phyloP scores from a whole-genome alignment of 2,888 invertebrate genomes.

The Drosophila kambysellisi region DNA sequence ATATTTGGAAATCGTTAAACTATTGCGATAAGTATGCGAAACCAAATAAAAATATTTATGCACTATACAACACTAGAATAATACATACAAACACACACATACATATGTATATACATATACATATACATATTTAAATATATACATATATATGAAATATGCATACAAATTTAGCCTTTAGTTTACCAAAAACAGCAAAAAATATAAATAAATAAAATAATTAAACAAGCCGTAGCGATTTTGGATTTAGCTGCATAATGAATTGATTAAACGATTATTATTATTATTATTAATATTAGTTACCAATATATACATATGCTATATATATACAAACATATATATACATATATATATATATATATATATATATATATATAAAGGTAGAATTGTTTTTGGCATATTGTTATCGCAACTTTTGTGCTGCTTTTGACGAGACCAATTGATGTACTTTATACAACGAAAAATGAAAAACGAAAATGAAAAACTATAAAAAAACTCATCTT shows the following conservation, averaged over 20 bases:
- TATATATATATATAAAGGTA: constrained; percentile 55
- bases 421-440: constrained; percentile 81
- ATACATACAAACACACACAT: constrained; percentile 28
- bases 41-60: constrained; percentile 66
- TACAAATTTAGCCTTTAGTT: constrained; percentile 60
- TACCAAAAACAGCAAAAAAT: constrained; percentile 20
- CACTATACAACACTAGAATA: constrained; percentile 65
- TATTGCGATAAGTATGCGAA: constrained; percentile 74
- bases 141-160: constrained; percentile 31
- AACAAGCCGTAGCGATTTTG: constrained; percentile 73
- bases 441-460: constrained; percentile 80
- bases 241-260: constrained; percentile 76
- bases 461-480: constrained; percentile 45
- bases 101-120: constrained; percentile 33
- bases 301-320: constrained; percentile 55
- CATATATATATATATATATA: constrained; percentile 42
- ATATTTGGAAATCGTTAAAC: constrained; percentile 78
- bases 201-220: constrained; percentile 10
- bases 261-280: constrained; percentile 63
- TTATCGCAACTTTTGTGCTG: constrained; percentile 80
- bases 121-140: constrained; percentile 40
- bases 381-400: constrained; percentile 75
- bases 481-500: constrained; percentile 61
- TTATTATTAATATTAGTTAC: constrained; percentile 54
- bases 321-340: constrained; percentile 18